Evolutionary conservation across 2,797 vertebrate species (phyloP).

Genomic region (Luscinia megarhynchos): DNA sequence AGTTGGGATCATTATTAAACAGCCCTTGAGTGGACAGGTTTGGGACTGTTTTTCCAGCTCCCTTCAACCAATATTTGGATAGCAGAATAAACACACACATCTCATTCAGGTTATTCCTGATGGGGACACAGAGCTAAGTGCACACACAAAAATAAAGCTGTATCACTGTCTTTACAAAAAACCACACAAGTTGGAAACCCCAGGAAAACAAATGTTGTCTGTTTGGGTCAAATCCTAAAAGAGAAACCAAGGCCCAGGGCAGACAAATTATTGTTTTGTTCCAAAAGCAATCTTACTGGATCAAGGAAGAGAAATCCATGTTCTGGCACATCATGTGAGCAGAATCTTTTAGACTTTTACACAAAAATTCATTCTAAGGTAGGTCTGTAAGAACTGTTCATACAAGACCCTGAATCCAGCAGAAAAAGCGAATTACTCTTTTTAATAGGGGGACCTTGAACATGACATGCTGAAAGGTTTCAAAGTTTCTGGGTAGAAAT

Average conservation of each 20-base stretch:
- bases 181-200: background rate
- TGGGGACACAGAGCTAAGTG: background rate
- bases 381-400: background rate
- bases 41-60: background rate
- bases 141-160: background rate
- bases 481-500: background rate
- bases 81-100: background rate
- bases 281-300: background rate
- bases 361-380: background rate
- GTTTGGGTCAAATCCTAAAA: background rate
- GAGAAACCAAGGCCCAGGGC: background rate
- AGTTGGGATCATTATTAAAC: background rate
- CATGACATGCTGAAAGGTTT: background rate
- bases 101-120: background rate
- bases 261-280: background rate
- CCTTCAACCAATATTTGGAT: background rate
- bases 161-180: fast-evolving
- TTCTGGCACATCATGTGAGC: background rate
- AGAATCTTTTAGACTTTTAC: background rate
- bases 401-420: background rate
- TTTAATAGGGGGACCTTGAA: background rate
- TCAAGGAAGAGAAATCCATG: background rate
- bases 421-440: background rate
- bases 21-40: background rate
- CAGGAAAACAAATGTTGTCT: background rate